phyloP scores from a whole-genome alignment of 2,797 vertebrate genomes.

The Lithobates pipiens region DNA sequence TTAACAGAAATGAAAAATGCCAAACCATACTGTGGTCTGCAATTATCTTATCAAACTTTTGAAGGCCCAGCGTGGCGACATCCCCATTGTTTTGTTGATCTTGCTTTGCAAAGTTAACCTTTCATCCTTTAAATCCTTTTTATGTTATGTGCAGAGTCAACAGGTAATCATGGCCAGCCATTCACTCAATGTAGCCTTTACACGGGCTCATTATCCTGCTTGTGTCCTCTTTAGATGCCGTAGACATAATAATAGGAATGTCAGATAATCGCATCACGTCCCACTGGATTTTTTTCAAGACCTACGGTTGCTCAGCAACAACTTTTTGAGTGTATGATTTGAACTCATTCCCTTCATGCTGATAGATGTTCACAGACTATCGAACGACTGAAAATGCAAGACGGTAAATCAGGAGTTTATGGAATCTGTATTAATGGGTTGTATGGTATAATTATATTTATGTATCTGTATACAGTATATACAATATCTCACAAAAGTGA shows the following conservation, averaged over 20 bases:
- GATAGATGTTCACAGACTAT: constrained; percentile 65
- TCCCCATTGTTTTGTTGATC: not conserved
- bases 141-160: constrained; percentile 31
- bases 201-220: constrained; percentile 12
- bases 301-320: constrained; percentile 77
- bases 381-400: not conserved
- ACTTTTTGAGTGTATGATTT: constrained; percentile 68
- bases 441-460: not conserved
- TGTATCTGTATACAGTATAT: not conserved
- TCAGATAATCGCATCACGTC: constrained; percentile 24
- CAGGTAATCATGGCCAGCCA: constrained; percentile 37
- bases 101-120: not conserved
- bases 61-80: not conserved
- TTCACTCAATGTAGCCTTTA: constrained; percentile 11
- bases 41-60: constrained; percentile 17
- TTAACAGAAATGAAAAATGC: not conserved
- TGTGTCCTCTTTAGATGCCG: constrained; percentile 16
- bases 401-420: not conserved
- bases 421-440: not conserved
- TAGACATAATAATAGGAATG: constrained; percentile 34
- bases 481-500: too few relatives aligned
- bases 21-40: not conserved
- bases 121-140: constrained; percentile 11
- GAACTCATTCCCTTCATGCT: constrained; percentile 71
- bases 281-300: constrained; percentile 62